Evolutionary conservation across 2,888 invertebrate genomes (phyloP), one percentile per base, ranked within the genome.

Genomic region (Drosophila histrio): DNA sequence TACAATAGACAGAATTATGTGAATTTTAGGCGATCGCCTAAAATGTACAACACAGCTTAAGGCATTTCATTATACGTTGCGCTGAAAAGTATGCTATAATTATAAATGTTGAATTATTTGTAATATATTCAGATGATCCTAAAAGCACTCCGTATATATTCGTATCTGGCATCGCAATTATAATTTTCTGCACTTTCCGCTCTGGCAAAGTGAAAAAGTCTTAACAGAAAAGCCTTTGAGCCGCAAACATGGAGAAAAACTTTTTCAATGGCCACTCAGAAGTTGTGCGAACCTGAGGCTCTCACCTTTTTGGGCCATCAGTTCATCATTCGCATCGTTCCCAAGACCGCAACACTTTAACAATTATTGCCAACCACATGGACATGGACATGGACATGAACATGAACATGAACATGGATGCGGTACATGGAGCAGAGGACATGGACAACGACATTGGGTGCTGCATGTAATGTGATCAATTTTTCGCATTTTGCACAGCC

Each of bases 401-500:
- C 60, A 43, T 7, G 58, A 34, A 59, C 63, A 69, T 8, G n/a
- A n/a, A n/a, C 72, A 60, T 21, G 64, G 53, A 57, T 47, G 67
- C 36, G 73, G 58, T 26, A 54, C 64, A 49, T 39, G 30, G 24
- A 52, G 21, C 46, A 53, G n/a, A 36, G 50, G 49, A 63, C 56
- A 56, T 43, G 61, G 43, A 60, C 69, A 65, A 52, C 69, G 66
- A 73, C 60, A 61, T 47, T 54, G 38, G 28, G 44, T n/a, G 46
- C 61, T 69, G 62, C 85, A 67, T 82, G 82, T 85, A 87, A 82
- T 85, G 86, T 87, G 82, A 76, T 85, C 87, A 82, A 82, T 82
- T 82, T 82, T 87, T 82, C 82, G 82, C 82, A 87, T 87, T 87
- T 82, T 85, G 82, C 82, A 82, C 82, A 82, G 73, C 66, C 77